These are phyloP conservation scores for Solea solea DNA, from an alignment of 2,113 vertebrate species.

Conservation along the genomic window DNA sequence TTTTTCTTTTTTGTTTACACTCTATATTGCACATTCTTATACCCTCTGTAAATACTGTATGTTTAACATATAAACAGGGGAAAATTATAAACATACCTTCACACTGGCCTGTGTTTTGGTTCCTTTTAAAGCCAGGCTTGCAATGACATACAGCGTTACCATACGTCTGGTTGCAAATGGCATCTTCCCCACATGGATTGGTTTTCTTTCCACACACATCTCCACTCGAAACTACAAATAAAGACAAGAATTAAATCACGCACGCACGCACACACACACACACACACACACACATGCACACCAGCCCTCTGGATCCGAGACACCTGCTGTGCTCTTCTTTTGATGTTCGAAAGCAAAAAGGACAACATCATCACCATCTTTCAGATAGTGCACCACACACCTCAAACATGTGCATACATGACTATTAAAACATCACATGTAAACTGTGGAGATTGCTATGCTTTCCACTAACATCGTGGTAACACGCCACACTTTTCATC, in stretches of 20 bases:
- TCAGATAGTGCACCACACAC: constrained; percentile 37
- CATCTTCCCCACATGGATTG: constrained; percentile 94
- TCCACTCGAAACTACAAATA: constrained; percentile 83
- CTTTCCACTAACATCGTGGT: constrained; percentile 17
- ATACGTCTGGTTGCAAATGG: constrained; percentile 92
- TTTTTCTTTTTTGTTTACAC: too few species aligned
- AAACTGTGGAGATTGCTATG: constrained; percentile 23
- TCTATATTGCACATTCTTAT: too few species aligned
- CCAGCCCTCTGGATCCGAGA: constrained; percentile 27
- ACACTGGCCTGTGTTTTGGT: constrained; percentile 87
- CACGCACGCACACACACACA: constrained; percentile 2
- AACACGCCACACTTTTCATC: constrained; percentile 45
- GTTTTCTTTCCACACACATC: constrained; percentile 90
- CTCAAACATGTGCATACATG: constrained; percentile 52
- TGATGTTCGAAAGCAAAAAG: constrained; percentile 62
- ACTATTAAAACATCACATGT: constrained; percentile 55
- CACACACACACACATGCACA: not conserved
- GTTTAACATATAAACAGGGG: too few species aligned
- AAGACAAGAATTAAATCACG: constrained; percentile 63
- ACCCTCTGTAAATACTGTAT: too few species aligned
- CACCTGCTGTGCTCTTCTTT: constrained; percentile 64
- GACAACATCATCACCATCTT: constrained; percentile 33
- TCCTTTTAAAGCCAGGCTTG: constrained; percentile 94
- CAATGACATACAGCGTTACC: constrained; percentile 90
- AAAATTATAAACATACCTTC: constrained; percentile 83